A percentile compares a stretch with the other conserved stretches of the same genome.
phyloP scores from a whole-genome alignment of 1,140 invertebrate species.

The Matsumurasca onukii region DNA sequence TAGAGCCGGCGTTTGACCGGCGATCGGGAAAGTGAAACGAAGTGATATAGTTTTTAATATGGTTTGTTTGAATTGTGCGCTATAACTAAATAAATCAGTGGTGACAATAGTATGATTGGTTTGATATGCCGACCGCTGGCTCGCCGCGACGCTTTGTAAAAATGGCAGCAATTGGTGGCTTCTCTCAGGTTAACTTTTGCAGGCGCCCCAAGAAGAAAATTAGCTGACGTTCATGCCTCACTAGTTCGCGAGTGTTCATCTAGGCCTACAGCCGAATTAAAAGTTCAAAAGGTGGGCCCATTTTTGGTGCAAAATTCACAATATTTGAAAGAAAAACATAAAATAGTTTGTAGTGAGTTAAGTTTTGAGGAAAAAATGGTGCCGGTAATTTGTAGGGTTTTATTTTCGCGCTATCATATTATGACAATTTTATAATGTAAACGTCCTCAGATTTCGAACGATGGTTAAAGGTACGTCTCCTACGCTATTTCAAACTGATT shows the following conservation, averaged over 20 bases:
- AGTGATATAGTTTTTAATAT: not conserved
- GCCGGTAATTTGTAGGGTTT: conserved; percentile 36
- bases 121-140: conserved; percentile 27
- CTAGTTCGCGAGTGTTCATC: conserved; percentile 45
- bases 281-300: conserved; percentile 49
- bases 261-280: conserved; percentile 46
- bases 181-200: conserved; percentile 51
- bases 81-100: conserved; percentile 14
- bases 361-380: conserved; percentile 42
- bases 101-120: not conserved
- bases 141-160: conserved; percentile 48
- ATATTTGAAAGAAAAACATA: conserved; percentile 38
- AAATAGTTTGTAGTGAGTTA: conserved; percentile 36
- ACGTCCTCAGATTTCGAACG: conserved; percentile 18
- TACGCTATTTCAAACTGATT: not conserved
- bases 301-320: conserved; percentile 35
- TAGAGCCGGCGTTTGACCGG: conserved; percentile 4
- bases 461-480: conserved; percentile 28
- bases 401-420: conserved; percentile 30
- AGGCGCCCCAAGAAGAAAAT: conserved; percentile 54
- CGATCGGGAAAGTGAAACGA: not conserved
- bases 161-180: conserved; percentile 51
- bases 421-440: conserved; percentile 35
- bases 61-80: not conserved
- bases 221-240: conserved; percentile 51